Evolutionary conservation across 1,140 invertebrate genomes (phyloP), one percentile per base, ranked within the genome.

Genomic region (Rhyzopertha dominica): DNA sequence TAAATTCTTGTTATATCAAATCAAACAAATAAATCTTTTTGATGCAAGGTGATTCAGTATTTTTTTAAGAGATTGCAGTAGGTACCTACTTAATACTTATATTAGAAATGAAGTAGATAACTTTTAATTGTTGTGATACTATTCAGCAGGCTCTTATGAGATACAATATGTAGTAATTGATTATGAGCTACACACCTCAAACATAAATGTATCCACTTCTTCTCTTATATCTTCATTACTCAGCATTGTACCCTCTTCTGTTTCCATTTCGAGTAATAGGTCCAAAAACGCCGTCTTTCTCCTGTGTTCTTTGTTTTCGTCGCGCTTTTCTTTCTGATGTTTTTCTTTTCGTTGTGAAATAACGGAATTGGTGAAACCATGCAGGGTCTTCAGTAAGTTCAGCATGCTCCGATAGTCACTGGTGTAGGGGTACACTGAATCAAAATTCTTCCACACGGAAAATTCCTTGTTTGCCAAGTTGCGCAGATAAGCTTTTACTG

Each of bases 121-220:
- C n/a, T n/a, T n/a, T n/a, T n/a, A n/a, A n/a, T n/a, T n/a, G n/a
- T n/a, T n/a, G n/a, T n/a, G n/a, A n/a, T n/a, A n/a, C n/a, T n/a
- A n/a, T n/a, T n/a, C n/a, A n/a, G n/a, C n/a, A n/a, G n/a, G n/a
- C n/a, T n/a, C n/a, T n/a, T n/a, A n/a, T n/a, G n/a, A n/a, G n/a
- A n/a, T n/a, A n/a, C n/a, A n/a, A n/a, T n/a, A n/a, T n/a, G n/a
- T n/a, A n/a, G n/a, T n/a, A n/a, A n/a, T n/a, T n/a, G n/a, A n/a
- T n/a, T n/a, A n/a, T n/a, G n/a, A n/a, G n/a, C n/a, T n/a, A n/a
- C n/a, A n/a, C n/a, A 68, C 76, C 58, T 62, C 82, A 67, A 87
- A 87, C 75, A 86, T 83, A 56, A 88, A 90, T 0, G 85, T 88
- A 62, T 88, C 84, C 3, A 87, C 82, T 74, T 90, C 86, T 61